Percentiles rank a stretch among this genome's conserved stretches.
Evolutionary conservation across 2,888 invertebrate genomes (phyloP).

Genomic region (Leptothorax acervorum): DNA sequence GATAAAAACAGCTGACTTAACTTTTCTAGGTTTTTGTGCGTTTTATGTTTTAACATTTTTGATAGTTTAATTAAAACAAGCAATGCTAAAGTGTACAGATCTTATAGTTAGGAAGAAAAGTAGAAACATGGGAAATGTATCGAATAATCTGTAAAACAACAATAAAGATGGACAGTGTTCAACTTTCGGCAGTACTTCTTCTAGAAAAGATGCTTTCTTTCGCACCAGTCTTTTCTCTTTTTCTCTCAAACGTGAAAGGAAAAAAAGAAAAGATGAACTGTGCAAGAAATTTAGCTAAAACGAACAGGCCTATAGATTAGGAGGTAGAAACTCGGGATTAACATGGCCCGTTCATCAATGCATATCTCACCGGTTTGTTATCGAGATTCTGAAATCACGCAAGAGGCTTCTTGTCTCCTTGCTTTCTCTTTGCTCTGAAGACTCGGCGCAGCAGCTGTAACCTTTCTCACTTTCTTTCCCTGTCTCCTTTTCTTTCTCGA

Average conservation of each 20-base stretch:
- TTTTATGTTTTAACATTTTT: background rate
- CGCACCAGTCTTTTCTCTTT: background rate
- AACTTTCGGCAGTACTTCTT: background rate
- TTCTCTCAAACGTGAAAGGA: no score
- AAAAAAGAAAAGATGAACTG: no score
- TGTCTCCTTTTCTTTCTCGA: background rate
- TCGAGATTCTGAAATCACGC: background rate
- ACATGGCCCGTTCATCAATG: background rate
- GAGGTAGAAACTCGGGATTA: background rate
- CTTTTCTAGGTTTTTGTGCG: background rate
- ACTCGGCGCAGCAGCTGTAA: background rate
- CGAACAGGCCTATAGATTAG: background rate
- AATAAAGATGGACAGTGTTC: background rate
- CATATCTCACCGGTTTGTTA: background rate
- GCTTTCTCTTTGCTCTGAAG: background rate
- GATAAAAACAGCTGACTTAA: background rate
- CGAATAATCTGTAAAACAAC: background rate
- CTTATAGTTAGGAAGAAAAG: background rate
- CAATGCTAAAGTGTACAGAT: background rate
- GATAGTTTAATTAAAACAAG: background rate
- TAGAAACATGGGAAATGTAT: background rate
- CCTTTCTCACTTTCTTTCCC: background rate
- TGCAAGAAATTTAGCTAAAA: no score
- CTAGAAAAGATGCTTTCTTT: background rate
- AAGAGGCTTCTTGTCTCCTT: background rate